These are phyloP conservation scores for Paracentrotus lividus DNA, from an alignment of 53 echinoderm and acorn worm species.

Conservation along the genomic window DNA sequence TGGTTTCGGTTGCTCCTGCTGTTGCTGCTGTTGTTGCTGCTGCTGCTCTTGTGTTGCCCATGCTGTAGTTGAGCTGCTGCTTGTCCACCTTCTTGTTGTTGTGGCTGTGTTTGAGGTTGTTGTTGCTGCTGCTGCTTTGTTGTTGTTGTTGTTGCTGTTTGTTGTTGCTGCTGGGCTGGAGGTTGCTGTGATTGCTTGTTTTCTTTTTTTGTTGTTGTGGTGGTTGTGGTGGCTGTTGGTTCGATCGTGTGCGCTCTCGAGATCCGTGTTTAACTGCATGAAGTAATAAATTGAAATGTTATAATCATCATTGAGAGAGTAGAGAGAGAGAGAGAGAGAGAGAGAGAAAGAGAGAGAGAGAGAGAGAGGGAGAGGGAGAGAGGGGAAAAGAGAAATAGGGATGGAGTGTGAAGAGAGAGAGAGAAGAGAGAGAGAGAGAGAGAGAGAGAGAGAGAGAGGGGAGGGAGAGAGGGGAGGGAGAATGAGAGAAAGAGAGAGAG, in stretches of 20 bases:
- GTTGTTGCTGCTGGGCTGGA: conserved; percentile 12
- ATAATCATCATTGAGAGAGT: background rate
- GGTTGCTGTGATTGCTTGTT: background rate
- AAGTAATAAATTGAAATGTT: background rate
- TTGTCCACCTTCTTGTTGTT: background rate
- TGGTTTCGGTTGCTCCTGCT: background rate
- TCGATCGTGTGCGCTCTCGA: background rate
- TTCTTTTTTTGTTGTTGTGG: no score
- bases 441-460: background rate
- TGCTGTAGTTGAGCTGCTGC: background rate
- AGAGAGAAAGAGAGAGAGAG: background rate
- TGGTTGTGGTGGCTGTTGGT: conserved; percentile 10
- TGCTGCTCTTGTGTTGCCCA: background rate
- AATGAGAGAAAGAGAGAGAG: no score
- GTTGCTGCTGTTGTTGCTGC: background rate
- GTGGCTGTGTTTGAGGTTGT: background rate
- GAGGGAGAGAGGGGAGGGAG: no score
- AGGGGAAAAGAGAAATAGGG: background rate
- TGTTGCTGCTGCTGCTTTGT: conserved; percentile 38
- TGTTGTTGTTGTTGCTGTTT: conserved; percentile 3
- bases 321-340: no score
- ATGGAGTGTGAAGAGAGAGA: background rate
- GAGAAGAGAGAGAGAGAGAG: background rate
- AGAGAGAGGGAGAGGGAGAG: background rate
- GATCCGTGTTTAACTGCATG: conserved; percentile 3